Conservation (phyloP, 2,888 invertebrate species). For the Galeruca laticollis region DNA sequence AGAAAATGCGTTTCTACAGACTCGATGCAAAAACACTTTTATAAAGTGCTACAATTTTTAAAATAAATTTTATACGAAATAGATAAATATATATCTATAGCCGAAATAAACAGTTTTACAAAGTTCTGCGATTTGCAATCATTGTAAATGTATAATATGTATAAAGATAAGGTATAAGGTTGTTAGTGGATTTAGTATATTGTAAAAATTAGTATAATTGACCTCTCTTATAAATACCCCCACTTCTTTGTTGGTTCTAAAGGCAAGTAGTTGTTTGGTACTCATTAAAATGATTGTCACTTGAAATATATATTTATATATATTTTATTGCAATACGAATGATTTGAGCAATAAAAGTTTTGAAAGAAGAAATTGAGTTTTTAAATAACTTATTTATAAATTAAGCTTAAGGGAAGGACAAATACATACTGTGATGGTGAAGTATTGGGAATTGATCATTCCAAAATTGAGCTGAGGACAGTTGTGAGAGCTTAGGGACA, state of each 20-base stretch:
- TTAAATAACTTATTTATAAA: no score
- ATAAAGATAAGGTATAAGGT: conserved; percentile 60
- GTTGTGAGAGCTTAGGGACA: no score
- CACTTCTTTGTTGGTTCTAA: conserved; percentile 51
- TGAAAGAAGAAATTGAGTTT: no score
- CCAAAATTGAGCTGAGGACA: no score
- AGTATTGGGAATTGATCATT: no score
- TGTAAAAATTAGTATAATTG: conserved; percentile 55
- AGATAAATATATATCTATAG: conserved; percentile 33
- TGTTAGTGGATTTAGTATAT: conserved; percentile 56
- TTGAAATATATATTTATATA: not conserved
- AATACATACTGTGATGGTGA: no score
- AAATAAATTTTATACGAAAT: conserved; percentile 37
- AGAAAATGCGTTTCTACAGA: conserved; percentile 29
- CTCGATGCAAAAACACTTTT: conserved; percentile 23
- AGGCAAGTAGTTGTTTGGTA: conserved; percentile 58
- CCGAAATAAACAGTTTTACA: conserved; percentile 52
- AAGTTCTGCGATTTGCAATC: conserved; percentile 67
- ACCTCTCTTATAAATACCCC: conserved; percentile 42
- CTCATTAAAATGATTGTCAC: conserved; percentile 51
- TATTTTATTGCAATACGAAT: no score
- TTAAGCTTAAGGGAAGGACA: no score
- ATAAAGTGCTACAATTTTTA: conserved; percentile 35
- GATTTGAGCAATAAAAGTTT: no score
- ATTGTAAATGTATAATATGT: conserved; percentile 65